A percentile compares a stretch with the other conserved stretches of the same genome.
phyloP scores from a whole-genome alignment of 2,113 vertebrate genomes.

The Lathamus discolor region DNA sequence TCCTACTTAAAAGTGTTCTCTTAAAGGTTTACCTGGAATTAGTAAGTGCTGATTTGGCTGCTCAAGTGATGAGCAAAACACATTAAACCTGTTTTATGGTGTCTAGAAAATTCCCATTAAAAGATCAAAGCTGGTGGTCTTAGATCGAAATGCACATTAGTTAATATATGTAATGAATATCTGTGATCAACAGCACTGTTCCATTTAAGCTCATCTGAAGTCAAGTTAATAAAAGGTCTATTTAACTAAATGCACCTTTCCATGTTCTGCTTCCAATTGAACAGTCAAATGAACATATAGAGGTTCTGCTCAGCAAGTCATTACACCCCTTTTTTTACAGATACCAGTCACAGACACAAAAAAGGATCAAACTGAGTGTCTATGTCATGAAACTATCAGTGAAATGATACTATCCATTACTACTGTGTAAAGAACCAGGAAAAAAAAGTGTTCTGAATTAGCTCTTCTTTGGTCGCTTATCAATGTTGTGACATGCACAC shows the following conservation, averaged over 20 bases:
- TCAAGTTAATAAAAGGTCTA: conserved; percentile 16
- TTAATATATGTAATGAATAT: background rate
- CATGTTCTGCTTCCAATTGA: background rate
- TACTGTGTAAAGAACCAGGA: background rate
- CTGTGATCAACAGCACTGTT: background rate
- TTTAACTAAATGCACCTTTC: conserved; percentile 35
- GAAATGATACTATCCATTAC: background rate
- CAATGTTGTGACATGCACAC: rapidly evolving
- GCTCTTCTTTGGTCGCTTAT: background rate
- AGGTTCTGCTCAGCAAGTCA: background rate
- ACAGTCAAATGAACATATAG: background rate
- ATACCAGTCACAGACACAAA: background rate
- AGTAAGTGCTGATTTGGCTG: background rate
- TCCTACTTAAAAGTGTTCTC: background rate
- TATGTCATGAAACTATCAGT: background rate
- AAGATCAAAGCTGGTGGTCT: background rate
- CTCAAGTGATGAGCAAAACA: background rate
- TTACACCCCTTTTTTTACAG: background rate
- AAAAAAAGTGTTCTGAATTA: background rate
- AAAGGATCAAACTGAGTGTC: background rate
- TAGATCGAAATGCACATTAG: background rate
- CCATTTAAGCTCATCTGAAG: background rate
- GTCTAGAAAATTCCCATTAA: background rate
- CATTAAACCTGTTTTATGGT: background rate
- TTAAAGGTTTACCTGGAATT: background rate